These are phyloP conservation scores for Podocnemis expansa DNA, from an alignment of 2,113 vertebrate species.

Conservation along the genomic window DNA sequence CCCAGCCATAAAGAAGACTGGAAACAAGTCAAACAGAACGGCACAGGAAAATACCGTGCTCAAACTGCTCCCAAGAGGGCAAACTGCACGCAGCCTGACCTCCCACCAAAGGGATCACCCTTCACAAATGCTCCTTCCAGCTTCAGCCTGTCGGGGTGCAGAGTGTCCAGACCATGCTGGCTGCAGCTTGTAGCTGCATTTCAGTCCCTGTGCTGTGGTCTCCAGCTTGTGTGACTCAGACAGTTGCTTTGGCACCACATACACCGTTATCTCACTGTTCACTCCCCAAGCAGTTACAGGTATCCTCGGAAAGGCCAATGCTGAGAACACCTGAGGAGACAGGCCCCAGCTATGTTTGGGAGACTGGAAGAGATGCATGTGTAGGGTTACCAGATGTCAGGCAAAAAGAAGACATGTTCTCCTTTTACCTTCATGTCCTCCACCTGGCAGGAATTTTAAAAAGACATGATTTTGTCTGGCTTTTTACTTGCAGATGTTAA, in stretches of 20 bases:
- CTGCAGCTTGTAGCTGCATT: fast-evolving
- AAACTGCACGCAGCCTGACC: not conserved
- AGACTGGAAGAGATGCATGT: not conserved
- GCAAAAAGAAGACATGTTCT: no score
- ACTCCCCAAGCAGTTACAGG: not conserved
- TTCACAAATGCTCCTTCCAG: not conserved
- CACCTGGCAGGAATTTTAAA: no score
- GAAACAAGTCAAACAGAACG: not conserved
- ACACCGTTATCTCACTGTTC: not conserved
- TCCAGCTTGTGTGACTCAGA: not conserved
- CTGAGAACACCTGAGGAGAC: fast-evolving
- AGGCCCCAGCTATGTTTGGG: not conserved
- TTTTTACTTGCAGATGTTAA: no score
- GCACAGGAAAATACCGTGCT: not conserved
- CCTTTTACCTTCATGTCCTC: no score
- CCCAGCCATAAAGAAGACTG: not conserved
- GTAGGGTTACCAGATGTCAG: no score
- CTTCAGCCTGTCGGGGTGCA: fast-evolving
- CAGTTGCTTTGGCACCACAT: not conserved
- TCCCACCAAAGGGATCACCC: not conserved
- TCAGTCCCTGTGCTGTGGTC: not conserved
- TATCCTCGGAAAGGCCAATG: not conserved
- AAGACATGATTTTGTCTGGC: no score
- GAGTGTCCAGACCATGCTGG: not conserved
- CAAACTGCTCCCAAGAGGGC: not conserved